Percentiles rank a stretch among this genome's conserved stretches.
Evolutionary conservation across 2,113 vertebrate genomes (phyloP).

Genomic region (Danio rerio): GRCz12tu NC_133199.1:3239001-3239500

Average conservation of each 20-base stretch:
- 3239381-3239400: too few relatives aligned
- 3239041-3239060: neutral
- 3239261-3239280: too few relatives aligned
- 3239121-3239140: neutral
- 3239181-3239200: neutral
- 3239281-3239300: too few relatives aligned
- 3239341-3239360: too few relatives aligned
- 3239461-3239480: too few relatives aligned
- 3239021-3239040: slow-evolving; percentile 20
- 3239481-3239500: too few relatives aligned
- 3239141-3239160: neutral
- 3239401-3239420: too few relatives aligned
- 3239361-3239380: too few relatives aligned
- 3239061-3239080: neutral
- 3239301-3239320: too few relatives aligned
- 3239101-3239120: neutral
- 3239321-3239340: too few relatives aligned
- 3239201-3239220: neutral
- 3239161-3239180: neutral
- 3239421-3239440: neutral
- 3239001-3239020: slow-evolving; percentile 34
- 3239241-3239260: too few relatives aligned
- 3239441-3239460: neutral
- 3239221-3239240: too few relatives aligned
- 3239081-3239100: neutral